phyloP scores from a whole-genome alignment of 2,797 vertebrate genomes.

The Ara ararauna region DNA sequence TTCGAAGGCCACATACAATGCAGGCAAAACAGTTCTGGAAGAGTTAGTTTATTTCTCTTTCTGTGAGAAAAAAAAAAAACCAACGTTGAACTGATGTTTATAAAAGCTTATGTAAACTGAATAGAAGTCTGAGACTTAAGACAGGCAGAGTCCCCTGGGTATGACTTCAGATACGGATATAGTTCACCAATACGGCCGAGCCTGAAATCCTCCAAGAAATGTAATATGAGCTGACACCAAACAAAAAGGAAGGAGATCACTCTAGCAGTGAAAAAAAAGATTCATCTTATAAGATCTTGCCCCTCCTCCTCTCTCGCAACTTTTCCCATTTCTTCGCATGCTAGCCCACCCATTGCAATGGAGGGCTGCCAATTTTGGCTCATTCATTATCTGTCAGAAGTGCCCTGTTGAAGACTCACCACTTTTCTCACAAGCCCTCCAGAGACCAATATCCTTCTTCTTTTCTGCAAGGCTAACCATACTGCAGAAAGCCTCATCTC shows the following conservation, averaged over 20 bases:
- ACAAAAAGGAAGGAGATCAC: background rate
- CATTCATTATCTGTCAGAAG: background rate
- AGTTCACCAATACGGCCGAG: background rate
- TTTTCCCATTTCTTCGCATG: background rate
- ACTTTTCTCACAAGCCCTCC: background rate
- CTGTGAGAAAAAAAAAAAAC: background rate
- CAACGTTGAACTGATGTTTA: background rate
- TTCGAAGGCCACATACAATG: background rate
- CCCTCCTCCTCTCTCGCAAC: background rate
- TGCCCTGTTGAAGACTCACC: no score
- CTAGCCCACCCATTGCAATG: rapidly evolving
- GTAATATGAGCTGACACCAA: background rate
- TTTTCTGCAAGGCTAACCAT: background rate
- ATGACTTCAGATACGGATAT: background rate
- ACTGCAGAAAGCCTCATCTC: background rate
- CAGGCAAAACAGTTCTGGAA: background rate
- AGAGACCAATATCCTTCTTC: background rate
- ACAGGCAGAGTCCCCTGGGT: background rate
- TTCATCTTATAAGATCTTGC: background rate
- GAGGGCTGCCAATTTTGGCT: rapidly evolving
- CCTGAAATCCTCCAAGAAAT: background rate
- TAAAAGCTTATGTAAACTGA: background rate
- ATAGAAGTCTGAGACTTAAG: background rate
- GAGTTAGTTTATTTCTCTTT: background rate
- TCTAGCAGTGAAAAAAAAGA: background rate